A percentile compares a stretch with the other conserved stretches of the same genome.
These are phyloP conservation scores for Cybosia mesomella DNA, from an alignment of 2,888 invertebrate species.

Conservation along the genomic window DNA sequence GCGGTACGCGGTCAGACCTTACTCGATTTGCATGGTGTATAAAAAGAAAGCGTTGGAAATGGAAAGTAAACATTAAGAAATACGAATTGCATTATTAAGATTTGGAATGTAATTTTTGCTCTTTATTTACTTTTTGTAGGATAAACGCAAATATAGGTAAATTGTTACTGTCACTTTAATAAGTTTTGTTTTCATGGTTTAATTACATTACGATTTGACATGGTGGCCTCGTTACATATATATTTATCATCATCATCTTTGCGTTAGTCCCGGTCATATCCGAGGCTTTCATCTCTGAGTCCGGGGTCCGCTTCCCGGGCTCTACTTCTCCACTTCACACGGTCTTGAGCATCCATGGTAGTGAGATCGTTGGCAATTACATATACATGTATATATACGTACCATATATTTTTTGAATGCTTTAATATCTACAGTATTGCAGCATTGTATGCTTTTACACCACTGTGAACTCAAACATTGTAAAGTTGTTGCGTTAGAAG, in stretches of 20 bases:
- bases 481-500: neutral
- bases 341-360: too few species aligned
- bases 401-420: neutral
- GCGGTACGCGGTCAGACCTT: neutral
- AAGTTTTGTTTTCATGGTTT: too few species aligned
- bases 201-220: too few species aligned
- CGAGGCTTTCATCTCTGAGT: too few species aligned
- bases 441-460: neutral
- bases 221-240: too few species aligned
- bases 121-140: neutral
- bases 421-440: neutral
- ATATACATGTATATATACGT: neutral
- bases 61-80: neutral
- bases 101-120: neutral
- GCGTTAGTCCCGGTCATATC: too few species aligned
- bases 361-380: too few species aligned
- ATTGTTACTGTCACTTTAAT: too few species aligned
- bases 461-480: neutral
- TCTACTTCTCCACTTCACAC: too few species aligned
- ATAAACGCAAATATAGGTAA: neutral
- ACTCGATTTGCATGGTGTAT: conserved; percentile 4
- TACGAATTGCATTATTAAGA: neutral
- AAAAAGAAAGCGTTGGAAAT: neutral
- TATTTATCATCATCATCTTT: too few species aligned
- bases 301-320: too few species aligned